Conservation (phyloP, 2,113 vertebrate genomes). For the Oxygymnocypris stewartii region DNA sequence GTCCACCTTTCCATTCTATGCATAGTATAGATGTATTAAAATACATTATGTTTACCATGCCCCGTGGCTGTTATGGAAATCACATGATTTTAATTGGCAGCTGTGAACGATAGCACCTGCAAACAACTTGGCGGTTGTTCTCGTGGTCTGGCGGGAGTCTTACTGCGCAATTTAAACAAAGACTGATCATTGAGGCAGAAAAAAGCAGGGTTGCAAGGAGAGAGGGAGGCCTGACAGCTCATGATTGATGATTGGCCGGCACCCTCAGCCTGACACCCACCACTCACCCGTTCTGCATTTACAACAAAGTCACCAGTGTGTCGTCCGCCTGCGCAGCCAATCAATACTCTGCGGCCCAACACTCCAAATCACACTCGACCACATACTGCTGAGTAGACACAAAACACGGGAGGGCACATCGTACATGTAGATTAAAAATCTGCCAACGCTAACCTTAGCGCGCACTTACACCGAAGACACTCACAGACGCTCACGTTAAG, state of each 20-base stretch:
- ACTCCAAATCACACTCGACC: constrained; percentile 55
- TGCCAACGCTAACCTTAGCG: constrained; percentile 35
- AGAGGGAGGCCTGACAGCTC: constrained; percentile 71
- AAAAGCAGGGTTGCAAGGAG: constrained; percentile 56
- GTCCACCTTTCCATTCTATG: constrained; percentile 55
- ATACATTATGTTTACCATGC: constrained; percentile 77
- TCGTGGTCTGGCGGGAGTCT: constrained; percentile 90
- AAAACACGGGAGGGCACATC: constrained; percentile 49
- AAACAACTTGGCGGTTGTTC: constrained; percentile 85
- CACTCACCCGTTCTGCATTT: constrained; percentile 67
- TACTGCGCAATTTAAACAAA: constrained; percentile 85
- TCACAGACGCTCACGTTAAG: constrained; percentile 12
- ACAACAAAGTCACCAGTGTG: constrained; percentile 59
- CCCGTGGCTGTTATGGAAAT: constrained; percentile 83
- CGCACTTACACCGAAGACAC: constrained; percentile 7
- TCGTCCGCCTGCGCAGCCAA: constrained; percentile 54
- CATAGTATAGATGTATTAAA: constrained; percentile 68
- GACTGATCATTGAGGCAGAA: constrained; percentile 79
- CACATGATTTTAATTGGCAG: constrained; percentile 84
- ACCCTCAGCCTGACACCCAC: constrained; percentile 77
- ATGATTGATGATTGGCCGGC: constrained; percentile 85
- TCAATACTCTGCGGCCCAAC: constrained; percentile 66
- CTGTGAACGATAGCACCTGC: constrained; percentile 84
- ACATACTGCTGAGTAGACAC: constrained; percentile 52
- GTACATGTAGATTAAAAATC: constrained; percentile 56